Evolutionary conservation across 2,797 vertebrate species (phyloP).

Genomic region (Acomys russatus): DNA sequence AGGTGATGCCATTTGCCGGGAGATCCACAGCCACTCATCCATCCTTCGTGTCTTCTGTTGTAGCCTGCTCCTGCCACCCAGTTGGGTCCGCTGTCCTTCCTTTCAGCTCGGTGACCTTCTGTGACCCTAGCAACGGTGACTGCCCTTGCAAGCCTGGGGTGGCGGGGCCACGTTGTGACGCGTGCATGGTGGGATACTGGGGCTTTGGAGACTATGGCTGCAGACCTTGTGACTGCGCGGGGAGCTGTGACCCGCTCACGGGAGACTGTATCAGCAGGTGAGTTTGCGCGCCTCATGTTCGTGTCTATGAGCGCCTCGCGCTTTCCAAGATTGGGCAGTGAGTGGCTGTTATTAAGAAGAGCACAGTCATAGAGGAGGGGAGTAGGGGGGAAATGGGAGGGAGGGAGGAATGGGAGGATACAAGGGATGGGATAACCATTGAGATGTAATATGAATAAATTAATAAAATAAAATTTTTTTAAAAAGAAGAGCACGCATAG

Average conservation of each 20-base stretch:
- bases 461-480: too few relatives aligned
- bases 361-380: too few relatives aligned
- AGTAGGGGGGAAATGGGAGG: too few relatives aligned
- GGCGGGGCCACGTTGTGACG: slow-evolving; percentile 93
- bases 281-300: slow-evolving; percentile 68
- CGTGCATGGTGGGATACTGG: slow-evolving; percentile 97
- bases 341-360: neutral
- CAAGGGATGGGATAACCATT: too few relatives aligned
- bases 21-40: neutral
- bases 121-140: slow-evolving; percentile 94
- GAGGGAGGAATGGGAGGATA: too few relatives aligned
- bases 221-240: slow-evolving; percentile 95
- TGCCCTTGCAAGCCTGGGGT: slow-evolving; percentile 98
- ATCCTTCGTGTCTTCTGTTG: slow-evolving; percentile 60
- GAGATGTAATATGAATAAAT: too few relatives aligned
- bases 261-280: slow-evolving; percentile 95
- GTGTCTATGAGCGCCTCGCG: neutral
- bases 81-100: slow-evolving; percentile 93
- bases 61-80: slow-evolving; percentile 95
- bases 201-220: slow-evolving; percentile 96
- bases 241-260: slow-evolving; percentile 94
- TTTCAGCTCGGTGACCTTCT: slow-evolving; percentile 88
- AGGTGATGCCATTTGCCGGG: neutral
- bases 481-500: too few relatives aligned
- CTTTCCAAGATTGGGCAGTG: neutral